Conservation (phyloP, 2,888 invertebrate genomes). For the Thera obeliscata region DNA sequence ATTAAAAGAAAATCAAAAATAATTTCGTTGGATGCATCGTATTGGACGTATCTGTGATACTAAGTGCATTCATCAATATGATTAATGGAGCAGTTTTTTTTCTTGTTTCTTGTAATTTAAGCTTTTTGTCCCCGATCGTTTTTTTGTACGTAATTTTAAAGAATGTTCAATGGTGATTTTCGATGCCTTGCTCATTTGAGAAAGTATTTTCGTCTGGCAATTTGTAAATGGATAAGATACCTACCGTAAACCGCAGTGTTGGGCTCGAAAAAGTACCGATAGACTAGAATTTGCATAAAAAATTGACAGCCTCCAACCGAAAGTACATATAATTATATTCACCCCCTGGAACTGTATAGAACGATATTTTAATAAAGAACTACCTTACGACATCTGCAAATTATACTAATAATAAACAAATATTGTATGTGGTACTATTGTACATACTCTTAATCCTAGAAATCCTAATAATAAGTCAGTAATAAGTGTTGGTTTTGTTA, state of each 20-base stretch:
- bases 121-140: slow-evolving; percentile 57
- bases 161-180: neutral
- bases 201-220: slow-evolving; percentile 18
- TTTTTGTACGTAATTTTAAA: slow-evolving; percentile 52
- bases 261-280: slow-evolving; percentile 38
- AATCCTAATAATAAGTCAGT: no score
- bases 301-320: slow-evolving; percentile 53
- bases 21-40: slow-evolving; percentile 49
- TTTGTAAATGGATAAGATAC: slow-evolving; percentile 24
- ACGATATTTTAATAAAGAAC: no score
- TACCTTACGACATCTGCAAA: no score
- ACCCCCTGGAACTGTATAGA: no score
- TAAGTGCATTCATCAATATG: slow-evolving; percentile 76
- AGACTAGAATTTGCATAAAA: slow-evolving; percentile 58
- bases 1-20: slow-evolving; percentile 58
- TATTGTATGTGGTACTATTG: no score
- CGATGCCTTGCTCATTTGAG: slow-evolving; percentile 5
- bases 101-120: slow-evolving; percentile 61
- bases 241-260: slow-evolving; percentile 5
- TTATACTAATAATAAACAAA: no score
- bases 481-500: no score
- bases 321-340: no score
- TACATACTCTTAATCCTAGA: no score
- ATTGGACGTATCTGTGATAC: slow-evolving; percentile 58
- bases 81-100: slow-evolving; percentile 67